phyloP scores from a whole-genome alignment of 2,797 vertebrate genomes.

The Sciurus carolinensis region DNA sequence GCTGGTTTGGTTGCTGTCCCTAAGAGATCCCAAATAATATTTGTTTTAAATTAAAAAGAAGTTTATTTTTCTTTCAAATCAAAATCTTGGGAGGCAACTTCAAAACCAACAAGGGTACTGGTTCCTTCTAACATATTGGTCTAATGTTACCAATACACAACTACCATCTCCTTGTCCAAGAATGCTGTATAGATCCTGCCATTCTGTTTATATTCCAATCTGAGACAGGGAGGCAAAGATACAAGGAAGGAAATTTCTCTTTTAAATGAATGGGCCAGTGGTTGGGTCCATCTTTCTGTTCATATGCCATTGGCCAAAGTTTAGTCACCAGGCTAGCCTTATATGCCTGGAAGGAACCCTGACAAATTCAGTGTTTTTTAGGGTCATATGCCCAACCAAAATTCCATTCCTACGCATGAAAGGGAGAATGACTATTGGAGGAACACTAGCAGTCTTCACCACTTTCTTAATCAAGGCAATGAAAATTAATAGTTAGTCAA shows the following conservation, averaged over 20 bases:
- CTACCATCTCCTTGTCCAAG: background rate
- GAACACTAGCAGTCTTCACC: background rate
- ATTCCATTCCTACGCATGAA: conserved; percentile 3
- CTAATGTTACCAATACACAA: background rate
- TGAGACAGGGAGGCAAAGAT: background rate
- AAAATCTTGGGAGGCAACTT: conserved; percentile 38
- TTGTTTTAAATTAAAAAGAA: background rate
- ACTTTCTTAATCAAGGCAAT: background rate
- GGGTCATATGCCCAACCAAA: background rate
- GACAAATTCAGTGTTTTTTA: background rate
- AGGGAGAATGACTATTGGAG: background rate
- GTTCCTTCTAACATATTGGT: conserved; percentile 12
- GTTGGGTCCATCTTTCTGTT: background rate
- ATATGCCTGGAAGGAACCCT: background rate
- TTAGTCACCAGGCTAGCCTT: background rate
- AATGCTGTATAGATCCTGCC: background rate
- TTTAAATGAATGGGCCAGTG: conserved; percentile 37
- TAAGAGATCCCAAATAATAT: background rate
- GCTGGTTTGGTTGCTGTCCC: background rate
- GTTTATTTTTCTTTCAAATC: conserved; percentile 38
- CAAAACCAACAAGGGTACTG: conserved; percentile 22
- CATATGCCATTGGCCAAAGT: conserved; percentile 14
- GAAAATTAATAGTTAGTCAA: conserved; percentile 24
- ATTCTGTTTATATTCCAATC: background rate
- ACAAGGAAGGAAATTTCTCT: background rate